phyloP scores from a whole-genome alignment of 2,113 vertebrate genomes.

The Eonycteris spelaea region DNA sequence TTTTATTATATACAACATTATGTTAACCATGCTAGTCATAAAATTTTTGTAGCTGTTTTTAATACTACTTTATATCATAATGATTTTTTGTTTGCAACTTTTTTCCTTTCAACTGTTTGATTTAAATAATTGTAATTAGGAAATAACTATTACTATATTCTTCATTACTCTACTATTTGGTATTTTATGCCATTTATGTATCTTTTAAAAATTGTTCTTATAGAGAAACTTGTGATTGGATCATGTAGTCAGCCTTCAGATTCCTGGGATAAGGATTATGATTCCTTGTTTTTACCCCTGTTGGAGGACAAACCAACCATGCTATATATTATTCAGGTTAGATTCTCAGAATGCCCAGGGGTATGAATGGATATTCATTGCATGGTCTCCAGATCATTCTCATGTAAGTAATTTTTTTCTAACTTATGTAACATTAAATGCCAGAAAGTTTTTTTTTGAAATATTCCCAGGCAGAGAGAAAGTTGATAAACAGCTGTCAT shows the following conservation, averaged over 20 bases:
- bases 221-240: constrained; percentile 93
- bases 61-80: background rate
- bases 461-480: background rate
- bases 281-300: constrained; percentile 89
- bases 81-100: background rate
- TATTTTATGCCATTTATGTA: background rate
- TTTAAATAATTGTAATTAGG: background rate
- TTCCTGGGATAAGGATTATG: constrained; percentile 95
- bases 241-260: constrained; percentile 82
- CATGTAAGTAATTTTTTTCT: constrained; percentile 85
- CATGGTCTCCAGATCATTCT: constrained; percentile 95
- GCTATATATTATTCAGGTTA: constrained; percentile 94
- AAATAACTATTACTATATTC: constrained; percentile 9
- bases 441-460: background rate
- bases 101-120: background rate
- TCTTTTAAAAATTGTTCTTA: constrained; percentile 64
- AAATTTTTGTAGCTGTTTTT: background rate
- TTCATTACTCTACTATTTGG: background rate
- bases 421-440: constrained; percentile 27
- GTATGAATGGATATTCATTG: constrained; percentile 96
- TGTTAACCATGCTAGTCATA: background rate
- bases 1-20: background rate
- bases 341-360: constrained; percentile 97
- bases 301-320: constrained; percentile 91
- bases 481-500: background rate